Base-by-base conservation (phyloP, 2,888 invertebrate species). In the Ennomos fuscantarius region DNA sequence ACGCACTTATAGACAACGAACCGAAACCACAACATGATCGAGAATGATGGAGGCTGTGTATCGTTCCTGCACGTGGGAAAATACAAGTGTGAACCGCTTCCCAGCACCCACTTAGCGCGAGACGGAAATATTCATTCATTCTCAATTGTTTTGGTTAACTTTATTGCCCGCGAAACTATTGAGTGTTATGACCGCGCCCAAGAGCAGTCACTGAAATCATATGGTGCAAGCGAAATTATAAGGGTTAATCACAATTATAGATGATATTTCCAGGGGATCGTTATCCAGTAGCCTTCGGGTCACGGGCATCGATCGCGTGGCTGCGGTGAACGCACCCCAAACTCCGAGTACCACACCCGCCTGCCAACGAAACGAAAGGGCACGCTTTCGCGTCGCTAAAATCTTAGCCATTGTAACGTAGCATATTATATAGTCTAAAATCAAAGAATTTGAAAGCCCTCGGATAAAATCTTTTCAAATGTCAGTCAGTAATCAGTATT, bases 301-400 rank as follows among this genome's bases (percentile, higher is more conserved):
- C 77, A 24, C 74, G 81, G 76, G 84, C 82, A 90, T 89, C 90
- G 91, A 91, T 91, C 89, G 89, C 80, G 77, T 69, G 73, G 73
- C 72, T 79, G 82, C 86, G 86, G 85, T 84, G 84, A 87, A 82
- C 88, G 86, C 86, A 84, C 89, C 89, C 89, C 83, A 81, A 86
- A 83, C 82, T 79, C 77, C 69, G 70, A 79, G 74, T 78, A 76
- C 79, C 83, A 79, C 83, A 72, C 81, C 82, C 81, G 73, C 68
- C 75, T 66, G 65, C 65, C 73, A 66, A 74, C 79, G 70, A 70
- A 74, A 72, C 77, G 70, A 72, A 73, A 78, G 79, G 80, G 70
- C 73, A 73, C 74, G 76, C 71, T 76, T 71, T 74, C 70, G 68
- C 70, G 69, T 74, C 63, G 70, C 78, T 70, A 79, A 81, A 80